Conservation (phyloP, 2,888 invertebrate species). For the Heliconius charithonia region DNA sequence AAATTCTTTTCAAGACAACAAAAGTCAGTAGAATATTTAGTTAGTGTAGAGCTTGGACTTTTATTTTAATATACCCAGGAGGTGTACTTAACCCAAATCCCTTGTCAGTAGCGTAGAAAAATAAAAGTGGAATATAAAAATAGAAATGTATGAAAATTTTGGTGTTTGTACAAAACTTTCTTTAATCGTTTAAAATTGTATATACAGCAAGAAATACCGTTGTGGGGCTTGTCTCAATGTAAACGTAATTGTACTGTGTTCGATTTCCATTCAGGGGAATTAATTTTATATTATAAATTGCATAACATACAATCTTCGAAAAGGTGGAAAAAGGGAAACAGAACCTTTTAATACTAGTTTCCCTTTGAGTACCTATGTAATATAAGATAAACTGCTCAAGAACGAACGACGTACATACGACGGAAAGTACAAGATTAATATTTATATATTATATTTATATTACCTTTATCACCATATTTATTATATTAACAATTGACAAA, state of each 20-base stretch:
- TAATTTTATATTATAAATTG: no score
- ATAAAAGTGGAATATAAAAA: slow-evolving; percentile 12
- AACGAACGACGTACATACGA: no score
- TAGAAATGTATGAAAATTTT: slow-evolving; percentile 5
- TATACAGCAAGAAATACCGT: background rate
- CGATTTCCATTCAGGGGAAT: background rate
- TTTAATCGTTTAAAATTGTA: background rate
- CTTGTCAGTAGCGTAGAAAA: slow-evolving; percentile 16
- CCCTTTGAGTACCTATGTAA: no score
- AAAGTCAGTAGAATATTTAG: slow-evolving; percentile 8
- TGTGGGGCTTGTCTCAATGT: background rate
- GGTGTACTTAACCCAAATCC: slow-evolving; percentile 23
- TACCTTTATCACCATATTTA: no score
- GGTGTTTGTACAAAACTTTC: background rate
- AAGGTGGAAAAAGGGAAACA: no score
- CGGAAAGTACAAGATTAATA: no score
- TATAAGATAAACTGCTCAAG: no score
- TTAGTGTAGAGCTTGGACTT: background rate
- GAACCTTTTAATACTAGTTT: no score
- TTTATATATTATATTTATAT: no score
- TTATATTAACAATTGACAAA: no score
- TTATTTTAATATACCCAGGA: slow-evolving; percentile 22
- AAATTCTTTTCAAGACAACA: slow-evolving; percentile 8
- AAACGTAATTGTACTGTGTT: background rate
- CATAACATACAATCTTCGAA: no score